Percentiles rank a stretch among this genome's conserved stretches.
These are phyloP conservation scores for Stomorhina lunata DNA, from an alignment of 2,888 invertebrate genomes.

Conservation along the genomic window DNA sequence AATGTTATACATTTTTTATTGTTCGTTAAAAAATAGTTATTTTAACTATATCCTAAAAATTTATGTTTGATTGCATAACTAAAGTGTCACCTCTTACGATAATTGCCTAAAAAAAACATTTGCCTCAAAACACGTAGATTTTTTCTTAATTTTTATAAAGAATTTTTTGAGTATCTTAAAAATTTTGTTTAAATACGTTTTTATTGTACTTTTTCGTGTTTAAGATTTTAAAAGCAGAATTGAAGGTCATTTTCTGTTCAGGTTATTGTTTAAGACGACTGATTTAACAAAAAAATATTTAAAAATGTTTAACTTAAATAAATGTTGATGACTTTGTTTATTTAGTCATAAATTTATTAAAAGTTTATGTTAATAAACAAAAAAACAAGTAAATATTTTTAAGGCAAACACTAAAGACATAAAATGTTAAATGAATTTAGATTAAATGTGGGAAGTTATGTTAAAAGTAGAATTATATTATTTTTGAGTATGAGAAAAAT, in stretches of 20 bases:
- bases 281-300: not conserved
- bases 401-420: not conserved
- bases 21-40: not conserved
- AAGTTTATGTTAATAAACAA: not conserved
- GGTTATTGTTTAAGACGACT: conserved; percentile 29
- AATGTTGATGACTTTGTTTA: conserved; percentile 3
- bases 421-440: not conserved
- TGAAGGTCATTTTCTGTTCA: conserved; percentile 55
- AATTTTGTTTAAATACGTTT: not conserved
- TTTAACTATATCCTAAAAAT: not conserved
- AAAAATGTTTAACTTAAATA: not conserved
- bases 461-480: too few relatives aligned
- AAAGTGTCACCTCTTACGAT: conserved; percentile 7
- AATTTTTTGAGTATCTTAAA: not conserved
- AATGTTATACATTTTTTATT: not conserved
- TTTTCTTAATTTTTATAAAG: not conserved
- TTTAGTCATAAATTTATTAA: not conserved
- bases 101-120: conserved; percentile 6
- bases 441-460: conserved; percentile 19
- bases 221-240: conserved; percentile 5
- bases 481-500: too few relatives aligned
- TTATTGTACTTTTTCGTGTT: not conserved
- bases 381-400: not conserved
- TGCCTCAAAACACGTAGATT: not conserved
- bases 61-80: not conserved